Conservation (phyloP, 2,888 invertebrate species). For the Anorthoa munda region DNA sequence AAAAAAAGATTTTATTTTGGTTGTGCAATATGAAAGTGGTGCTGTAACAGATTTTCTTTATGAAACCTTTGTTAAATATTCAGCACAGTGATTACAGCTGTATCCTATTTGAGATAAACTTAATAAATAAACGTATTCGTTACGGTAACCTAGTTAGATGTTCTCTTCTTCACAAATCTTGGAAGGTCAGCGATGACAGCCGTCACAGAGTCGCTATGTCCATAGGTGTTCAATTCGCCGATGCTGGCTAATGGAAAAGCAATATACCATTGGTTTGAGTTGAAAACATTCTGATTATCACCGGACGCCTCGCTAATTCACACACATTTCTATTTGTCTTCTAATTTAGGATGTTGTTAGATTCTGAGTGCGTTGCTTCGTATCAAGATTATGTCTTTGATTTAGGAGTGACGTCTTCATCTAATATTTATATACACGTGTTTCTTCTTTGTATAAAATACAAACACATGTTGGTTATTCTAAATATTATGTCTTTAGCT, state of each 20-base stretch:
- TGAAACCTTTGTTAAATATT: conserved; percentile 63
- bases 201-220: conserved; percentile 26
- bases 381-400: conserved; percentile 38
- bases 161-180: conserved; percentile 36
- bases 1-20: conserved; percentile 10
- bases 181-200: conserved; percentile 44
- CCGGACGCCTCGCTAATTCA: conserved; percentile 67
- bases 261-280: conserved; percentile 59
- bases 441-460: conserved; percentile 14
- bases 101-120: conserved; percentile 64
- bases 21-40: conserved; percentile 14
- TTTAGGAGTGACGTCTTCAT: conserved; percentile 40
- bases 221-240: conserved; percentile 47
- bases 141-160: conserved; percentile 60
- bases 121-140: conserved; percentile 41
- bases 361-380: conserved; percentile 41
- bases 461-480: conserved; percentile 35
- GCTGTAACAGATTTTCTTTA: conserved; percentile 28
- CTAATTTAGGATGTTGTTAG: conserved; percentile 67
- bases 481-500: conserved; percentile 42
- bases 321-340: conserved; percentile 78
- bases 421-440: conserved; percentile 26
- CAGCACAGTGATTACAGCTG: conserved; percentile 75
- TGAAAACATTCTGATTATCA: conserved; percentile 78
- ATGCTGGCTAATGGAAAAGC: conserved; percentile 41